A percentile compares a stretch with the other conserved stretches of the same genome.
Conservation (phyloP, 2,113 vertebrate species). For the Octodon degus region DNA sequence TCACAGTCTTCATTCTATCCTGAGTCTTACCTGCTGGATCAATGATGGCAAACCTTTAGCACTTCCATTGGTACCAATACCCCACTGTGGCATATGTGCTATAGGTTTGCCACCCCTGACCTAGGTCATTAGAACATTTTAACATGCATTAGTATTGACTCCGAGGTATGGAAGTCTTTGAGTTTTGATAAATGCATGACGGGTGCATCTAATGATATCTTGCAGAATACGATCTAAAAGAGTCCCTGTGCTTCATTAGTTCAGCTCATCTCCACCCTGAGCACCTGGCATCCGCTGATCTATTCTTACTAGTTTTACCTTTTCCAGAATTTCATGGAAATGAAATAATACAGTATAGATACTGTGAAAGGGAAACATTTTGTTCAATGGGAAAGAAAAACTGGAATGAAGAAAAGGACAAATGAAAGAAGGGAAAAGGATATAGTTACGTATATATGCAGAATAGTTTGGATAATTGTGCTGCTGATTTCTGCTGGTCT, state of each 20-base stretch:
- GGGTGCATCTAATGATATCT: neutral
- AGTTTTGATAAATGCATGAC: neutral
- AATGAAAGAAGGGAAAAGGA: too few relatives aligned
- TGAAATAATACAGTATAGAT: neutral
- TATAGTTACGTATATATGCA: too few relatives aligned
- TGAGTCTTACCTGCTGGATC: neutral
- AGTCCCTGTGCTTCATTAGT: neutral
- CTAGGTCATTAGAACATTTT: neutral
- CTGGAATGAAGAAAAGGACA: too few relatives aligned
- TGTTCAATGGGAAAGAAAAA: too few relatives aligned
- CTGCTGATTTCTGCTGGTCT: too few relatives aligned
- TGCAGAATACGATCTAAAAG: neutral
- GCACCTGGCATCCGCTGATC: neutral
- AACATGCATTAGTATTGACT: neutral
- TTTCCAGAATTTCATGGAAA: neutral
- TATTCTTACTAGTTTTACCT: neutral
- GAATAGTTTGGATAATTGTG: too few relatives aligned
- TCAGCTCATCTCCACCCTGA: neutral
- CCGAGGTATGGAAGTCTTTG: neutral
- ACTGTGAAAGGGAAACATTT: too few relatives aligned
- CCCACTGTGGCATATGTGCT: neutral
- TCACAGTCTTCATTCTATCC: neutral
- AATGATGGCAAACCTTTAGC: neutral
- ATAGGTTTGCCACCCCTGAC: neutral
- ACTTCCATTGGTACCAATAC: neutral